Evolutionary conservation across 2,113 vertebrate genomes (phyloP), one percentile per base, ranked within the genome.

Genomic region (Ariopsis seemanni): DNA sequence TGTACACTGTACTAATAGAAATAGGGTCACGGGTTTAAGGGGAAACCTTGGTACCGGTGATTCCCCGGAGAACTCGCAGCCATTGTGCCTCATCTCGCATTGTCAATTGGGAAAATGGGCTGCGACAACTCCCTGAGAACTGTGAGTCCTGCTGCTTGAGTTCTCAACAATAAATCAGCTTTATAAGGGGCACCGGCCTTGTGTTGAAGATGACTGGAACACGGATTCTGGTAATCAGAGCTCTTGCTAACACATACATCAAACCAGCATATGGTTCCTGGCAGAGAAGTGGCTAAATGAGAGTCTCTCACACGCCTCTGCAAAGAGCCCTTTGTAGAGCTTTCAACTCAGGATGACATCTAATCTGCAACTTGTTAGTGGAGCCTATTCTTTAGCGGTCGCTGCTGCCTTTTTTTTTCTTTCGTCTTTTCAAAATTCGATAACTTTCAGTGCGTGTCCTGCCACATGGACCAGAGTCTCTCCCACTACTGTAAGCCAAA

Each of bases 11-110:
- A 53, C 22, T 85, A 75, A 85, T 72, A 84, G 30, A 84, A 84
- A 55, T 12, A 89, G 92, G 94, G 94, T 94, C 93, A 93, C 69
- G 89, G 92, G 92, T 93, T 91, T 87, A 57, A 89, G 90, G 92
- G 83, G 91, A 92, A 94, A 94, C 93, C 92, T 93, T 93, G 92
- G 92, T 92, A 91, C 90, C 48, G 75, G 89, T 80, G 1, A 27
- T 62, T 94, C 93, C 93, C 94, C 80, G 1, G 94, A 93, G 94
- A 93, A 52, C 48, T 78, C 83, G 78, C 91, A 93, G 94, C 93
- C 90, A 91, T 91, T 94, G 90, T 90, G 90, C 93, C 94, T 94
- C 94, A 93, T 94, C 93, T 94, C 93, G 93, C 92, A 89, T 91
- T 92, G 93, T 94, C 93, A 95, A 92, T 92, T 93, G 92, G 92